phyloP scores from a whole-genome alignment of 2,113 vertebrate species.

The Aphyosemion australe region DNA sequence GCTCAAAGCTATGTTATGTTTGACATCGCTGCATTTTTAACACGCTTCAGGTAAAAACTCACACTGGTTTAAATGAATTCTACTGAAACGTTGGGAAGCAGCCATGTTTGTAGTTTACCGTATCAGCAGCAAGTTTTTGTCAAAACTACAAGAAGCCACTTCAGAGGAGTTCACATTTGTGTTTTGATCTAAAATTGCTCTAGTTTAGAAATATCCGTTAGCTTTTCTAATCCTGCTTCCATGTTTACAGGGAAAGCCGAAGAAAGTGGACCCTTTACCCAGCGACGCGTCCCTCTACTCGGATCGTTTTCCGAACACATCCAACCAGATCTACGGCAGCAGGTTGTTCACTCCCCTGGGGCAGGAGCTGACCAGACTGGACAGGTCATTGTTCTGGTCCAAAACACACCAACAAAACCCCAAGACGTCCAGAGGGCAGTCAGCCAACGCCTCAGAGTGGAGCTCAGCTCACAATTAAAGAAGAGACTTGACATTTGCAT shows the following conservation, averaged over 20 bases:
- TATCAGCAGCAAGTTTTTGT: too few species aligned
- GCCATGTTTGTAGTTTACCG: too few species aligned
- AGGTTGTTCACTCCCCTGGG: slow-evolving; percentile 80
- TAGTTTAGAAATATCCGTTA: too few species aligned
- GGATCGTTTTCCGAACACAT: slow-evolving; percentile 76
- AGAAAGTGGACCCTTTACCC: slow-evolving; percentile 72
- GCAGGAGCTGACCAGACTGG: slow-evolving; percentile 76
- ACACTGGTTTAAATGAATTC: too few species aligned
- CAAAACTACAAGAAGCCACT: too few species aligned
- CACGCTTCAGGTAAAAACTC: too few species aligned
- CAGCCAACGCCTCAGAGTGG: background rate
- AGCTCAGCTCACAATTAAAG: background rate
- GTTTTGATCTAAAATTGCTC: too few species aligned
- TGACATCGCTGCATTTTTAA: too few species aligned
- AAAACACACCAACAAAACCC: slow-evolving; percentile 56
- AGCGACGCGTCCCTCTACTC: slow-evolving; percentile 74
- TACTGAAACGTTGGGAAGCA: too few species aligned
- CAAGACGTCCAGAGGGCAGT: slow-evolving; percentile 64
- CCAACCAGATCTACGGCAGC: slow-evolving; percentile 79
- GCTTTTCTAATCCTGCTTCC: background rate
- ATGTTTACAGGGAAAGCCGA: slow-evolving; percentile 77
- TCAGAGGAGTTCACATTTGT: too few species aligned
- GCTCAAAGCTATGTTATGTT: too few species aligned
- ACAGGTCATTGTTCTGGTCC: slow-evolving; percentile 72
- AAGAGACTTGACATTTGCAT: too few species aligned